These are phyloP conservation scores for Muscina levida DNA, from an alignment of 2,888 invertebrate species.

Conservation along the genomic window DNA sequence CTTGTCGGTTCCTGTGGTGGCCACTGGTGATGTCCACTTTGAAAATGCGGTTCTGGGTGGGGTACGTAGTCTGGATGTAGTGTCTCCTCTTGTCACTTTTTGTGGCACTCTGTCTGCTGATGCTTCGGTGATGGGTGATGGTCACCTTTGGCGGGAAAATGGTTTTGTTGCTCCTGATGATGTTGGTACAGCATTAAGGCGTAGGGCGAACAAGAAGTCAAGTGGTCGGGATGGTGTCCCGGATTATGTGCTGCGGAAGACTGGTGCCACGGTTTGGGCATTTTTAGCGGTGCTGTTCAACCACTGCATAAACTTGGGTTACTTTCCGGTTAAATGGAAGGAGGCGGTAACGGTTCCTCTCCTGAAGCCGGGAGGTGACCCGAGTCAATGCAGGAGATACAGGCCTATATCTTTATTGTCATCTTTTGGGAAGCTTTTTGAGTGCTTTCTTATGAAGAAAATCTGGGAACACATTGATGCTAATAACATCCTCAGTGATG, in stretches of 20 bases:
- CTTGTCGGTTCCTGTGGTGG: neutral
- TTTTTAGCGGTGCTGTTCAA: no score
- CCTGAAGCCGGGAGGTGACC: neutral
- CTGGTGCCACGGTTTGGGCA: no score
- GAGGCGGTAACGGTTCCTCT: neutral
- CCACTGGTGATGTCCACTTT: neutral
- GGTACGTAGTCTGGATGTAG: neutral
- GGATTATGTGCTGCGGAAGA: no score
- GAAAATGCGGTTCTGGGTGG: neutral
- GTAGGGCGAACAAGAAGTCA: neutral
- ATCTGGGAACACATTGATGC: neutral
- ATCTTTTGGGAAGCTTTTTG: neutral
- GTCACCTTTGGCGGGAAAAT: neutral
- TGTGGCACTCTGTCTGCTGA: neutral
- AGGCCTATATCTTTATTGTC: constrained; percentile 20
- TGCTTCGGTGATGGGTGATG: neutral
- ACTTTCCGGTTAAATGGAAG: no score
- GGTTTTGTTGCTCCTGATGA: neutral
- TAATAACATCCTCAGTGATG: neutral
- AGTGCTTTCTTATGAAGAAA: neutral
- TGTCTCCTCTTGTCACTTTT: neutral
- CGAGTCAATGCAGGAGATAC: neutral
- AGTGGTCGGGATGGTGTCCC: neutral
- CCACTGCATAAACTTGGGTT: neutral
- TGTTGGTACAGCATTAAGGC: neutral